Base-by-base conservation (phyloP, 1,140 invertebrate genomes). In the Brachionus rotundiformis region DNA sequence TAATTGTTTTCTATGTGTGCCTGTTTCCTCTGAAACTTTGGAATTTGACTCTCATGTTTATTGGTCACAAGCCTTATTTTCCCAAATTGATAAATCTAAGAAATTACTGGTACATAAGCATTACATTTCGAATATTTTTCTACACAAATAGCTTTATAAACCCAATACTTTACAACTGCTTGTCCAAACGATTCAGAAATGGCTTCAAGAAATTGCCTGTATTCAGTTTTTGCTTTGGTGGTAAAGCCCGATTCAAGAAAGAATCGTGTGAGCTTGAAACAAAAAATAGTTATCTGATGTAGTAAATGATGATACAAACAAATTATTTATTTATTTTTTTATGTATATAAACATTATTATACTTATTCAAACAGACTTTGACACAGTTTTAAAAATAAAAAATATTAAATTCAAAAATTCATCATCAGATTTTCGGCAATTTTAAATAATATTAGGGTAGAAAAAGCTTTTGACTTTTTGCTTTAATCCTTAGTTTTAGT, bases 1-100 rank as follows among this genome's bases (percentile, higher is more conserved):
- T 59, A 36, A 41, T 79, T 31, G 47, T 79, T 0, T 79, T 79
- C 25, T 79, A 79, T 79, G 59, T 79, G 16, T 79, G 76, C 13
- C 27, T 79, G 11, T 79, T 79, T 79, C 76, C 76, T 2, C 76
- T 79, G 10, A 79, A 79, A 63, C 23, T 79, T 23, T 79, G 76
- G 76, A 54, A 79, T 31, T 25, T 79, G 23, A 39, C 33, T n/a
- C 47, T 79, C 1, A 54, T 79, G 47, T 59, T 79, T 33, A 25
- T 79, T 4, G 47, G 29, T 23, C 76, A 79, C 47, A 79, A 79
- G n/a, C 19, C 44, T 31, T 59, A 79, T 13, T 79, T 79, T 63
- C 27, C 59, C 11, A 54, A 79, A 79, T 29, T 79, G 16, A 59
- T 79, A 59, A 79, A 29, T 7, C 33, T 79, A n/a, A 54, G 76